Conservation (phyloP, 2,888 invertebrate genomes). For the Orgyia antiqua region DNA sequence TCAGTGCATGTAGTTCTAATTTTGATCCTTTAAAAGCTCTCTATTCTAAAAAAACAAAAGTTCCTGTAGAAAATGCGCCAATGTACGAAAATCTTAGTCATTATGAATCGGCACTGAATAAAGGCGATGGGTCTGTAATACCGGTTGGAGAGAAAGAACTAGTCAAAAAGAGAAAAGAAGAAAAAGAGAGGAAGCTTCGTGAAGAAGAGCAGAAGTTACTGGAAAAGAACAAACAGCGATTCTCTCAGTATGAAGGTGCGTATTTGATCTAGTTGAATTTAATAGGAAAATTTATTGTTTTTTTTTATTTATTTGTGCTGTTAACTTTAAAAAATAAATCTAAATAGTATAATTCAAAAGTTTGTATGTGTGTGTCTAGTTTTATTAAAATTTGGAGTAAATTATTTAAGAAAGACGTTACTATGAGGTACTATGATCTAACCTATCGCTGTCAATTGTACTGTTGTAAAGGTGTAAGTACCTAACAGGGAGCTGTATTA, state of each 20-base stretch:
- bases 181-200: conserved; percentile 39
- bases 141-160: conserved; percentile 45
- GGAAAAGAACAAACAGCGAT: conserved; percentile 60
- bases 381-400: too few species aligned
- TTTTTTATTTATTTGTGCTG: too few species aligned
- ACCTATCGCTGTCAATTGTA: too few species aligned
- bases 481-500: too few species aligned
- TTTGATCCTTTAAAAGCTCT: conserved; percentile 86
- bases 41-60: conserved; percentile 72
- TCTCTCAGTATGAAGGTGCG: conserved; percentile 57
- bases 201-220: conserved; percentile 40
- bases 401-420: too few species aligned
- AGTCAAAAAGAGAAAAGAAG: conserved; percentile 48
- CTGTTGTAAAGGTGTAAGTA: too few species aligned
- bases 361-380: too few species aligned
- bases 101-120: conserved; percentile 58
- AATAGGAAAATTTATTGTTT: too few species aligned
- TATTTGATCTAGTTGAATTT: too few species aligned
- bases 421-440: too few species aligned
- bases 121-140: conserved; percentile 27
- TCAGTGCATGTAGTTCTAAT: conserved; percentile 56
- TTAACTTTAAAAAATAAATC: too few species aligned
- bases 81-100: conserved; percentile 83
- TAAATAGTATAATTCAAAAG: too few species aligned
- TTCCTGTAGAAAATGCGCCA: conserved; percentile 78